Conservation (phyloP, 2,113 vertebrate species). For the Colossoma macropomum region DNA sequence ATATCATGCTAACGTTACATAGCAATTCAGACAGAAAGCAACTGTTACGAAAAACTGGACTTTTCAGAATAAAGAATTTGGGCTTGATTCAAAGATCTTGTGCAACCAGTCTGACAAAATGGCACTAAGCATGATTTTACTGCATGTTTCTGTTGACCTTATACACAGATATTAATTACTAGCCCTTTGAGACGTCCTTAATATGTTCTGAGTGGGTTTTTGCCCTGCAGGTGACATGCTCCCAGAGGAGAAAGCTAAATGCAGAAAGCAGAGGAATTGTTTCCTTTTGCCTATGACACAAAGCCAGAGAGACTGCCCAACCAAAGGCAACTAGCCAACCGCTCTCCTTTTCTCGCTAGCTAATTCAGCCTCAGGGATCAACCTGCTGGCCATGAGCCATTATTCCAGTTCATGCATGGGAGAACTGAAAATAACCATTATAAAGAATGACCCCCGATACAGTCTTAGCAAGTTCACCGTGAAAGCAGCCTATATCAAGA, state of each 20-base stretch:
- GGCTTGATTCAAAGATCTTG: neutral
- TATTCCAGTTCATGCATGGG: constrained; percentile 51
- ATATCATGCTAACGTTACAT: too few relatives aligned
- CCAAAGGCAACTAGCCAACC: constrained; percentile 63
- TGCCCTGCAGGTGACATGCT: constrained; percentile 20
- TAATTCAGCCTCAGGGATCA: constrained; percentile 54
- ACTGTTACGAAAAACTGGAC: neutral
- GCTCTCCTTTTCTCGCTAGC: constrained; percentile 50
- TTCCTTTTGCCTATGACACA: constrained; percentile 57
- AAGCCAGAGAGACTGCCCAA: constrained; percentile 43
- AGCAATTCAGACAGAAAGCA: neutral
- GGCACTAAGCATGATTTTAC: neutral
- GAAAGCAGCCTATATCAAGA: neutral
- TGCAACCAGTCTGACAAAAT: neutral
- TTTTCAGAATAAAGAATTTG: neutral
- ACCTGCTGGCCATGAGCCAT: constrained; percentile 63
- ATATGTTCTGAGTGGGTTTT: constrained; percentile 9
- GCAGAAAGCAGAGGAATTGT: constrained; percentile 20
- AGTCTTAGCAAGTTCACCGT: constrained; percentile 16
- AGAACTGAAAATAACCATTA: constrained; percentile 35
- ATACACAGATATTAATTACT: constrained; percentile 46
- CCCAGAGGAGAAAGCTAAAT: constrained; percentile 10
- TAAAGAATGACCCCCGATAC: constrained; percentile 38
- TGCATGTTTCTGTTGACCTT: constrained; percentile 32
- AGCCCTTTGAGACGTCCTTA: neutral